Evolutionary conservation across 2,797 vertebrate genomes (phyloP), one percentile per base, ranked within the genome.

Genomic region (Enteromius mattozi): DNA sequence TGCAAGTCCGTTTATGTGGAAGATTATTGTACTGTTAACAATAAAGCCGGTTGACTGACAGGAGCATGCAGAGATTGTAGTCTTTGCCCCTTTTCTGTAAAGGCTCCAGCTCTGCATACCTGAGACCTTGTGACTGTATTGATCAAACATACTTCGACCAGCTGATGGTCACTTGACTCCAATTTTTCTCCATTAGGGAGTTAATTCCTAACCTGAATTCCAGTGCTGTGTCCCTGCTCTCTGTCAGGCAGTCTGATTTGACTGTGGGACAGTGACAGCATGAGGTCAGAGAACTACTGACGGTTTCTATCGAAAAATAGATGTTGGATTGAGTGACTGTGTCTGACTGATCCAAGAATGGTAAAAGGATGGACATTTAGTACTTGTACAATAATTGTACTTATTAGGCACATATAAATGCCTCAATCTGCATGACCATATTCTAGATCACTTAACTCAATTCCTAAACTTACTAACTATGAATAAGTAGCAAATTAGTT

Each of bases 121-220:
- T 96, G 94, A 96, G 89, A 94, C 93, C 96, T 93, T 96, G 92
- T 97, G 96, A 97, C 95, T 89, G 59, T 86, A 93, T 80, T 94
- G 94, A 96, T 96, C 94, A 95, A 95, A 96, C 94, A 94, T 91
- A 91, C 93, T 93, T 88, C 88, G 82, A 95, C 91, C 95, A 96
- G 95, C 96, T 97, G 96, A 97, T 95, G 91, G 95, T 97, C 97
- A 97, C 94, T 97, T 97, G 96, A 97, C 95, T 95, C 92, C 86
- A 94, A 94, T 95, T 92, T 93, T 0, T 54, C 92, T 94, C 94
- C 93, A 96, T 96, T 96, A 95, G 92, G 37, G 47, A 42, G 80
- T 81, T 72, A 69, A 81, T 91, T 91, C 89, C 91, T 90, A 92
- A 92, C 83, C 90, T 37, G 51, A 79, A 86, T 78, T 87, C 66